Base-by-base conservation (phyloP, 2,888 invertebrate genomes). In the Gasteruption jaculator region DNA sequence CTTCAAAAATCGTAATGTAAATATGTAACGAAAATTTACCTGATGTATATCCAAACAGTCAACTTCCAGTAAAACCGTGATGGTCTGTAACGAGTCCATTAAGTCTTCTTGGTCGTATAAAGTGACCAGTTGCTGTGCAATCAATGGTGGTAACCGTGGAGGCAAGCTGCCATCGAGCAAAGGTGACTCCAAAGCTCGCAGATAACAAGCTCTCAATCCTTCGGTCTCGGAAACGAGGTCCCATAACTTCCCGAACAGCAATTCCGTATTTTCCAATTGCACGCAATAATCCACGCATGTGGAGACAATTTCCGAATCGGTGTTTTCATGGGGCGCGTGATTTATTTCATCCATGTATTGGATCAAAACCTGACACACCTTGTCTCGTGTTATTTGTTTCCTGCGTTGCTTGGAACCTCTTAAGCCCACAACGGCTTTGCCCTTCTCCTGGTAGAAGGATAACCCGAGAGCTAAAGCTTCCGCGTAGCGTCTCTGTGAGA, bases 81-180 rank as follows among this genome's bases (percentile, higher is more conserved):
- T 85, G 7, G 82, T 74, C 63, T 89, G 86, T 32, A 88, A 77
- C 8, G 81, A 75, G 35, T 79, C 76, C 36, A 83, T 76, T 60
- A 81, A 77, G 29, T 77, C 77, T 48, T 80, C 80, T 5, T 77
- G 75, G 49, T 85, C 76, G 41, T 81, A 80, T 61, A 86, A 78
- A 32, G 78, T 74, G 11, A 88, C 75, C 37, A 83, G 80, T 71
- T 82, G 73, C 71, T 86, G 71, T 53, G 79, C 77, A 30, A 83
- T 79, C 41, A 61, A 71, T 14, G 76, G 85, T 41, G 76, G 84
- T 61, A 72, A 76, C 63, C 66, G 73, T 56, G 56, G 76, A 59
- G 72, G 76, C 18, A 80, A 74, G 52, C 78, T 76, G 6, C 65
- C 65, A 3, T 76, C 74, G 12, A 80, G 58, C 30, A 71, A 79